A percentile compares a stretch with the other conserved stretches of the same genome.
phyloP scores from a whole-genome alignment of 2,113 vertebrate genomes.

The Dasyornis broadbenti region DNA sequence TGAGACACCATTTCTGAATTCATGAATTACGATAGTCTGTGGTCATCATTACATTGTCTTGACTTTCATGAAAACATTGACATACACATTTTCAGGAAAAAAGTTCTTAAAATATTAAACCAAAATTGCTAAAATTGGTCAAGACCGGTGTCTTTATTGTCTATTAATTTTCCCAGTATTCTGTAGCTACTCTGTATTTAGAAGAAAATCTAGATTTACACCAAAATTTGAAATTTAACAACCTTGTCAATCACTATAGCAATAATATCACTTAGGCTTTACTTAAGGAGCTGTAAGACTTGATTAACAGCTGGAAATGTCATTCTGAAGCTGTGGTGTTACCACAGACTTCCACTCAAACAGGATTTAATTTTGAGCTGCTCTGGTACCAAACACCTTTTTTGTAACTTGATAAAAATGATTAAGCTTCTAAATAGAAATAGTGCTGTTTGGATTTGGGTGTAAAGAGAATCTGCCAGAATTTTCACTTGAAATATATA shows the following conservation, averaged over 20 bases:
- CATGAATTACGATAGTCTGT: neutral
- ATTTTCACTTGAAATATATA: conserved; percentile 33
- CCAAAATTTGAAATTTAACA: neutral
- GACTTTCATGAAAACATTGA: neutral
- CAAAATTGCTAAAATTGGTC: neutral
- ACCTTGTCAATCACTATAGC: neutral
- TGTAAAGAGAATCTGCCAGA: conserved; percentile 18
- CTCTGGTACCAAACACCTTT: conserved; percentile 26
- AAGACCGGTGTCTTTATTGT: neutral
- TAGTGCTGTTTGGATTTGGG: conserved; percentile 25
- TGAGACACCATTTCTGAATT: neutral
- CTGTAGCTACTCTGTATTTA: neutral
- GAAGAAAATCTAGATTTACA: neutral
- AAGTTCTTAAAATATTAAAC: neutral
- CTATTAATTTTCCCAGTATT: neutral
- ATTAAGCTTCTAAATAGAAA: conserved; percentile 38
- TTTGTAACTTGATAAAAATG: conserved; percentile 42
- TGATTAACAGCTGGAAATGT: neutral
- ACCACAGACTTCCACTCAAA: neutral
- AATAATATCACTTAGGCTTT: neutral
- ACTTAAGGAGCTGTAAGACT: neutral
- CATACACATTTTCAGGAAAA: neutral
- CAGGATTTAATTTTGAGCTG: conserved; percentile 32
- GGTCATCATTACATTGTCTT: neutral
- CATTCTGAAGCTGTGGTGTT: neutral